A percentile compares a stretch with the other conserved stretches of the same genome.
Conservation (phyloP, 2,113 vertebrate species). For the Neogale vison region DNA sequence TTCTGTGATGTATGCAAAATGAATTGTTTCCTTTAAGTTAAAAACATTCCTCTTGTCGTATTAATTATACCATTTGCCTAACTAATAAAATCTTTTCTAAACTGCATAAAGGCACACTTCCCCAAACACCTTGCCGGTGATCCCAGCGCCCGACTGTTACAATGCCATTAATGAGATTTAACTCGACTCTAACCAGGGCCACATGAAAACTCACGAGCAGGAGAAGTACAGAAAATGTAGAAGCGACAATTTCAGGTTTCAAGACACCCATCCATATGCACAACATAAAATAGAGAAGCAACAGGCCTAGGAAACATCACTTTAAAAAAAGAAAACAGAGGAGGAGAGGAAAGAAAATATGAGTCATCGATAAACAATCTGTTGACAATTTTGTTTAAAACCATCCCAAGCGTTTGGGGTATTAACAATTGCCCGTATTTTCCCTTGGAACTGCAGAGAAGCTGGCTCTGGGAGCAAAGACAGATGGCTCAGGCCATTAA, state of each 20-base stretch:
- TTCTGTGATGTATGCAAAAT: neutral
- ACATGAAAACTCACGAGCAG: neutral
- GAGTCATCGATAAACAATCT: neutral
- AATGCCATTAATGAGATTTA: neutral
- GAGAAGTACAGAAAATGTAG: neutral
- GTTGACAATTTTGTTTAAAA: conserved; percentile 18
- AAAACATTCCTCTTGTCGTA: neutral
- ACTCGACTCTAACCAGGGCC: neutral
- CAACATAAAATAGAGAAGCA: neutral
- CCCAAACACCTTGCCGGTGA: neutral
- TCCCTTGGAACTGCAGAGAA: neutral
- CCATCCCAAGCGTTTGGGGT: neutral
- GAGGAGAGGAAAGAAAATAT: neutral
- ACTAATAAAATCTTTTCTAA: conserved; percentile 23
- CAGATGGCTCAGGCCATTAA: neutral
- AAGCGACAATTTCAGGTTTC: conserved; percentile 10
- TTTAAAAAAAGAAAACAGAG: neutral
- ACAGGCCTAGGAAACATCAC: neutral
- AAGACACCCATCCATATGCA: neutral
- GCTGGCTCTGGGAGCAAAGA: neutral
- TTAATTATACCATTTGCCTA: neutral
- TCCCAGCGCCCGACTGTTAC: neutral
- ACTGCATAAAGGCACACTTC: neutral
- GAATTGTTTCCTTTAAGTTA: neutral
- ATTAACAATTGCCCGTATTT: neutral